Evolutionary conservation across 2,797 vertebrate genomes (phyloP).

Genomic region (Pseudopleuronectes americanus): DNA sequence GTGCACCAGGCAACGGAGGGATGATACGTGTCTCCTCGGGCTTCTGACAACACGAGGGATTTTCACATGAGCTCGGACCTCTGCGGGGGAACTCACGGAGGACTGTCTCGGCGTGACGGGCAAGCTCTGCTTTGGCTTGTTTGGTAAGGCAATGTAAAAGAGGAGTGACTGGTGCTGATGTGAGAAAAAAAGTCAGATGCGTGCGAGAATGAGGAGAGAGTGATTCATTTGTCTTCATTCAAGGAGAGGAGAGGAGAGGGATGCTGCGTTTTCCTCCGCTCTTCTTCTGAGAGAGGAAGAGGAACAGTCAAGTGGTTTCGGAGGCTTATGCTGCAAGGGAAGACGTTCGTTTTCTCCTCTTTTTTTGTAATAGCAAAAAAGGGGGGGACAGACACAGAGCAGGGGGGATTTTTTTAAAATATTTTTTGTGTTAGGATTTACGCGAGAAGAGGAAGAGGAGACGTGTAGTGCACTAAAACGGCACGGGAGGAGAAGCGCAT

Average conservation of each 20-base stretch:
- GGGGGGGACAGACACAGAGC: background rate
- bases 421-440: background rate
- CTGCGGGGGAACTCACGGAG: slow-evolving; percentile 7
- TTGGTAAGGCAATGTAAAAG: slow-evolving; percentile 41
- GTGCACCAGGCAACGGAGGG: slow-evolving; percentile 30
- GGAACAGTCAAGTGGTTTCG: slow-evolving; percentile 30
- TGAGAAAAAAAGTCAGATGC: slow-evolving; percentile 36
- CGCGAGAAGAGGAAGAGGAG: slow-evolving; percentile 6
- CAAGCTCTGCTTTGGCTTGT: slow-evolving; percentile 20
- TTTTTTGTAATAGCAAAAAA: background rate
- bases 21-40: slow-evolving; percentile 51
- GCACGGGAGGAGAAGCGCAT: slow-evolving; percentile 19
- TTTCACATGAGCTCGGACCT: slow-evolving; percentile 28
- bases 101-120: slow-evolving; percentile 13
- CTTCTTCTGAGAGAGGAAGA: slow-evolving; percentile 43
- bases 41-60: slow-evolving; percentile 56
- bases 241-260: slow-evolving; percentile 7
- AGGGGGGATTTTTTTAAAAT: background rate
- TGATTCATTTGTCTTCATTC: slow-evolving; percentile 49
- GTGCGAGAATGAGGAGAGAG: slow-evolving; percentile 32
- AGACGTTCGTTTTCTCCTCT: background rate
- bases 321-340: slow-evolving; percentile 31
- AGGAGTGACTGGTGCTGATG: slow-evolving; percentile 30
- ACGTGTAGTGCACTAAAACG: slow-evolving; percentile 14
- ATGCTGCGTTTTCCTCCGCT: slow-evolving; percentile 24